These are phyloP conservation scores for Masnerella sp. DNA, from an alignment of 2,888 invertebrate genomes.

Conservation along the genomic window DNA sequence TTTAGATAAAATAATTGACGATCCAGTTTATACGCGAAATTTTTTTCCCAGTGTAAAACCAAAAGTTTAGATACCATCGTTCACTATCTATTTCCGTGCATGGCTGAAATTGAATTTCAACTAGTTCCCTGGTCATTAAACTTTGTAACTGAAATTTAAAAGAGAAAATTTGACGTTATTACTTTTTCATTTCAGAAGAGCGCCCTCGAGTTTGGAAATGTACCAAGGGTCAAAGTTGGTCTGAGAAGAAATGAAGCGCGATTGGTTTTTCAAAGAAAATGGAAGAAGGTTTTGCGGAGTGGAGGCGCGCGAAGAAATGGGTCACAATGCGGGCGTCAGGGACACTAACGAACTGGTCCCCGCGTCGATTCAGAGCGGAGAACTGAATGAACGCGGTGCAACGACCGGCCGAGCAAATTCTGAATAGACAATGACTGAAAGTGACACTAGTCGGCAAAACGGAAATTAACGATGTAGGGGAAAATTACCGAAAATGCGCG, in stretches of 20 bases:
- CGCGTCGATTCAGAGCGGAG: conserved; percentile 50
- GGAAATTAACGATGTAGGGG: conserved; percentile 19
- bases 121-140: no score
- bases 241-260: no score
- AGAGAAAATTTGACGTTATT: no score
- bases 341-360: conserved; percentile 54
- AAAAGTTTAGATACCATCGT: no score
- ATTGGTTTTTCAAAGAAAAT: conserved; percentile 17
- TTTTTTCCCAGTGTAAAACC: no score
- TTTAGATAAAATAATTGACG: no score
- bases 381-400: conserved; percentile 58
- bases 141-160: no score
- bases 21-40: no score
- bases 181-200: no score
- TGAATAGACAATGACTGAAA: conserved; percentile 55
- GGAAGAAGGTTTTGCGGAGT: conserved; percentile 34
- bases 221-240: background rate
- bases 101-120: no score
- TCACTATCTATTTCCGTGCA: no score
- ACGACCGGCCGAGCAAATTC: conserved; percentile 55
- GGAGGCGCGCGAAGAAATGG: conserved; percentile 56
- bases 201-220: no score
- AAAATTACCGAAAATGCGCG: conserved; percentile 18
- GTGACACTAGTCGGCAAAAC: conserved; percentile 31
- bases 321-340: conserved; percentile 53